Percentiles rank a stretch among this genome's conserved stretches.
Conservation (phyloP, 2,888 invertebrate genomes). For the Meandrusa payeni region DNA sequence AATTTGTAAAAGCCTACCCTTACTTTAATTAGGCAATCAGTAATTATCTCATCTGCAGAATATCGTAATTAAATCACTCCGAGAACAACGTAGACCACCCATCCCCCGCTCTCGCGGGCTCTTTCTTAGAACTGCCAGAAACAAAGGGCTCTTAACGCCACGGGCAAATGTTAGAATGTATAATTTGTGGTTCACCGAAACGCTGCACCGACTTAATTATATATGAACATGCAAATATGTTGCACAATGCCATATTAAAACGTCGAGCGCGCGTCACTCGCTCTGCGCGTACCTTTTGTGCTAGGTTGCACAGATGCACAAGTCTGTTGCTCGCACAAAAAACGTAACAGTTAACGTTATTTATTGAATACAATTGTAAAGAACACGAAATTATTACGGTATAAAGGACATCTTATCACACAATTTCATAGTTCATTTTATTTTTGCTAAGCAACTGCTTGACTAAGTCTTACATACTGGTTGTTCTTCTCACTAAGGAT, state of each 20-base stretch:
- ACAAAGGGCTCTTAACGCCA: conserved; percentile 35
- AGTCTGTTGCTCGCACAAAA: too few relatives aligned
- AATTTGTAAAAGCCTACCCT: too few relatives aligned
- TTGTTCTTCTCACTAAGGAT: too few relatives aligned
- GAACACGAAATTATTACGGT: too few relatives aligned
- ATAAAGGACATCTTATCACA: too few relatives aligned
- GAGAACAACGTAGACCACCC: conserved; percentile 26
- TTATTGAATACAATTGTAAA: too few relatives aligned
- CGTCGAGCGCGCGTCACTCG: conserved; percentile 5
- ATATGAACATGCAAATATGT: conserved; percentile 30
- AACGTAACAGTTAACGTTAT: too few relatives aligned
- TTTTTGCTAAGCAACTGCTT: too few relatives aligned
- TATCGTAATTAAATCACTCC: conserved; percentile 29
- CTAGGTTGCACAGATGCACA: too few relatives aligned
- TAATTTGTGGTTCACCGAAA: conserved; percentile 34
- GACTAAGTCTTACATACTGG: too few relatives aligned
- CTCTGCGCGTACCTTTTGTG: too few relatives aligned
- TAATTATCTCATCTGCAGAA: conserved; percentile 13
- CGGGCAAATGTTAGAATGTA: conserved; percentile 31
- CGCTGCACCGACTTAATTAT: conserved; percentile 31
- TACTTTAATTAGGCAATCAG: neutral
- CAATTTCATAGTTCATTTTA: too few relatives aligned
- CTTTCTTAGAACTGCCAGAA: conserved; percentile 33
- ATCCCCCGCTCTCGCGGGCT: neutral
- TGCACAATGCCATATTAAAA: conserved; percentile 25